Base-by-base conservation (phyloP, 2,113 vertebrate genomes). In the Serinus canaria region DNA sequence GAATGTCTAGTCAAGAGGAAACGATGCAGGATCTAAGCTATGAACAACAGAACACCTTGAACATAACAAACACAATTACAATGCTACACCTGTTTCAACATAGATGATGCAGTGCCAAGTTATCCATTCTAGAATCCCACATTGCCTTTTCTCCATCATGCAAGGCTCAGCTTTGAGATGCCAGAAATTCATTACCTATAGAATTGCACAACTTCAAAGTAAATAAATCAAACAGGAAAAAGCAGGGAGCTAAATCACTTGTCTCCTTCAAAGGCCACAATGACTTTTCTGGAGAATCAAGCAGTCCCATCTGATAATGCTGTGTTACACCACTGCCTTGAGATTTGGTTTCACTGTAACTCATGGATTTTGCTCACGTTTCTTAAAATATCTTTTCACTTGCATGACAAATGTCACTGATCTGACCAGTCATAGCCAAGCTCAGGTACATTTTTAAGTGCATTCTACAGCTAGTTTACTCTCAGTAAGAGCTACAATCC, bases 251-350 rank as follows among this genome's bases (percentile, higher is more conserved):
- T 63, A 87, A 74, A 91, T 75, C 55, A 53, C 43, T 63, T 72
- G 75, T 89, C 67, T 70, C 47, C 47, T 89, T 81, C 82, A 91
- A 94, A 89, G 31, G n/a, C 22, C 44, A 46, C 44, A 80, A 22
- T 92, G 84, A 81, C 53, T 91, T 66, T 87, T 82, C 47, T 84
- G 24, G 73, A 95, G 69, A 69, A 91, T 67, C n/a, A 76, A 73
- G 43, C 44, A 77, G 13, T 31, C 43, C 64, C 20, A 56, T 52
- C 59, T 62, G 52, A 69, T 41, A 89, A 44, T 60, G 24, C 22
- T 58, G 17, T 31, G n/a, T 87, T 69, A 69, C n/a, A 77, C n/a
- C 15, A n/a, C 7, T 74, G 24, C 39, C 60, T 87, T 84, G 73
- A 93, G 37, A 81, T 58, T 25, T 49, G 46, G 67, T n/a, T 93